phyloP scores from a whole-genome alignment of 2,113 vertebrate genomes.

The Alligator sinensis region DNA sequence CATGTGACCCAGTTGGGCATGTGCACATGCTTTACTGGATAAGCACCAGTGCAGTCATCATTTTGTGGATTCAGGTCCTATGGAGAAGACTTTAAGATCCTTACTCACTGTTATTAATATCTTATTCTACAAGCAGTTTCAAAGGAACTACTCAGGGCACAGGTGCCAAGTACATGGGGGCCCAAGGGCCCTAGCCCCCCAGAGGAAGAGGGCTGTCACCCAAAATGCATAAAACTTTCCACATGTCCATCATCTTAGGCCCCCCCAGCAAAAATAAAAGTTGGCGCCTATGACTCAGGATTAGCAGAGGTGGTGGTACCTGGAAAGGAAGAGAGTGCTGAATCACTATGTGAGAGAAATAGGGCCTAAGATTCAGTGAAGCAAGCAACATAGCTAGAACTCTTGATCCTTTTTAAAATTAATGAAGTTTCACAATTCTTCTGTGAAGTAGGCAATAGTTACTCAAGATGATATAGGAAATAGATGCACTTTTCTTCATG shows the following conservation, averaged over 20 bases:
- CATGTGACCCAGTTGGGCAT: neutral
- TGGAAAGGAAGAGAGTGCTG: neutral
- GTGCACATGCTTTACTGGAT: neutral
- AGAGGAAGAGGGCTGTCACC: too few species aligned
- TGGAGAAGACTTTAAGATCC: neutral
- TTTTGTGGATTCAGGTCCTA: fast-evolving
- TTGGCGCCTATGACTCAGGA: too few species aligned
- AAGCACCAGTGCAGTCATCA: neutral
- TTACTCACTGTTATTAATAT: neutral
- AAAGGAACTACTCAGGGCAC: neutral
- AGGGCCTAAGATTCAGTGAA: neutral
- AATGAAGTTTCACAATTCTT: slow-evolving; percentile 50
- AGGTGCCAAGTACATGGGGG: too few species aligned
- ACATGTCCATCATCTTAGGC: too few species aligned
- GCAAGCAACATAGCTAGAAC: neutral
- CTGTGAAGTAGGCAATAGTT: slow-evolving; percentile 47
- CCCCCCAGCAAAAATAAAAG: too few species aligned
- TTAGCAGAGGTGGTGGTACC: neutral
- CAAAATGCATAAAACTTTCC: too few species aligned
- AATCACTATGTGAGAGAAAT: neutral
- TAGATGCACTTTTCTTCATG: neutral
- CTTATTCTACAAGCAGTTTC: neutral
- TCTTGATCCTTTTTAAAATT: slow-evolving; percentile 60
- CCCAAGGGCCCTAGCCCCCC: too few species aligned
- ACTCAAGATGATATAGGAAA: neutral